Percentiles rank a stretch among this genome's conserved stretches.
phyloP scores from a whole-genome alignment of 2,797 vertebrate species.

The Meriones psammophilus region DNA sequence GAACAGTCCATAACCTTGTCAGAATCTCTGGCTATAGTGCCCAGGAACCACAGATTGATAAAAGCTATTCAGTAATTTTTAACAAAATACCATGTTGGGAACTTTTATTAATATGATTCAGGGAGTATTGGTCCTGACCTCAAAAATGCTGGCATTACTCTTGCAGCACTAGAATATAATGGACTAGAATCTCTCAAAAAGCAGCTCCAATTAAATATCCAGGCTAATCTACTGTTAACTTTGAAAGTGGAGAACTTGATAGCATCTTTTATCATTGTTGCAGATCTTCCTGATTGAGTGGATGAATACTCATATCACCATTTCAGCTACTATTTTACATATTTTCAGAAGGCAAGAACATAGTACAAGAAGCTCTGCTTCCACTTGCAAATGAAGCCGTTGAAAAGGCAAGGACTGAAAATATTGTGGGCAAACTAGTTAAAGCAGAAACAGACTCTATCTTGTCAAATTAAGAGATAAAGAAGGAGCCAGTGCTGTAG shows the following conservation, averaged over 20 bases:
- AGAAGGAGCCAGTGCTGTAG: too few relatives aligned
- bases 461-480: conserved; percentile 6
- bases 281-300: conserved; percentile 8
- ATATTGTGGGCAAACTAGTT: not conserved
- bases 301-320: not conserved
- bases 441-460: not conserved
- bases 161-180: too few relatives aligned
- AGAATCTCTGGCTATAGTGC: not conserved
- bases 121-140: not conserved
- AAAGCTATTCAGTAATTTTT: not conserved
- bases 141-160: not conserved
- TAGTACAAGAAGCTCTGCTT: not conserved
- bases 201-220: not conserved
- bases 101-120: not conserved
- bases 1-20: not conserved
- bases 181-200: not conserved
- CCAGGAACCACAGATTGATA: not conserved
- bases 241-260: not conserved
- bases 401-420: not conserved
- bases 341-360: not conserved
- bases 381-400: not conserved
- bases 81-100: not conserved
- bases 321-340: not conserved
- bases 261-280: conserved; percentile 7
- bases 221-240: not conserved